These are phyloP conservation scores for Pyxicephalus adspersus DNA, from an alignment of 2,113 vertebrate species.

Conservation along the genomic window DNA sequence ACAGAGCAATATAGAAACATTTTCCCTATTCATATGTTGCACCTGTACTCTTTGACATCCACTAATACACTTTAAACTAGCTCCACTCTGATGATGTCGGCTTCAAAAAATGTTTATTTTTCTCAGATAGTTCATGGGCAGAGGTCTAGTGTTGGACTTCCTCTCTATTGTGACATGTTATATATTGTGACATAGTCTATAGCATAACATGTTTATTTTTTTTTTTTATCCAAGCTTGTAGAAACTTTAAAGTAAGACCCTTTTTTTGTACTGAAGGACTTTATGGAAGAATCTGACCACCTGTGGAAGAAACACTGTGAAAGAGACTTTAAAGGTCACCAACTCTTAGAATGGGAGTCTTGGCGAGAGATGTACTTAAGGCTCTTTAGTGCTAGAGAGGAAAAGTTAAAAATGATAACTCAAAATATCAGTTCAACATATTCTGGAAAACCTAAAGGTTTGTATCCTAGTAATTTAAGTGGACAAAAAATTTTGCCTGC, in stretches of 20 bases:
- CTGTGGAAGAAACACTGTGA: slow-evolving; percentile 85
- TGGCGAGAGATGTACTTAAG: slow-evolving; percentile 87
- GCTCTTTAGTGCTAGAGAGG: slow-evolving; percentile 79
- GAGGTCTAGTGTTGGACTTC: no score
- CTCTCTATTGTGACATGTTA: no score
- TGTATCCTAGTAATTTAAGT: not conserved
- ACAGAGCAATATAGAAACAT: no score
- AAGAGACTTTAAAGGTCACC: slow-evolving; percentile 79
- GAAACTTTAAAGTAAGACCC: not conserved
- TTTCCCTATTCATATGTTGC: no score
- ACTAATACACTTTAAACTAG: no score
- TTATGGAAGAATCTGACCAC: slow-evolving; percentile 76
- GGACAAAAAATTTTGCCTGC: no score
- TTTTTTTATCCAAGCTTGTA: not conserved
- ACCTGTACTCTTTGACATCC: no score
- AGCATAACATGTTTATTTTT: not conserved
- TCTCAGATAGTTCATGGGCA: no score
- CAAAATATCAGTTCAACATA: slow-evolving; percentile 81
- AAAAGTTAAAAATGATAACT: slow-evolving; percentile 79
- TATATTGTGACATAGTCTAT: no score
- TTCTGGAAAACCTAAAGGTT: slow-evolving; percentile 84
- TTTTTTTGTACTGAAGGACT: slow-evolving; percentile 67
- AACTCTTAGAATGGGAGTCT: slow-evolving; percentile 78
- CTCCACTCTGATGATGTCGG: no score
- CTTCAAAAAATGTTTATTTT: no score